These are phyloP conservation scores for Tachysurus vachellii DNA, from an alignment of 2,113 vertebrate species.

Conservation along the genomic window DNA sequence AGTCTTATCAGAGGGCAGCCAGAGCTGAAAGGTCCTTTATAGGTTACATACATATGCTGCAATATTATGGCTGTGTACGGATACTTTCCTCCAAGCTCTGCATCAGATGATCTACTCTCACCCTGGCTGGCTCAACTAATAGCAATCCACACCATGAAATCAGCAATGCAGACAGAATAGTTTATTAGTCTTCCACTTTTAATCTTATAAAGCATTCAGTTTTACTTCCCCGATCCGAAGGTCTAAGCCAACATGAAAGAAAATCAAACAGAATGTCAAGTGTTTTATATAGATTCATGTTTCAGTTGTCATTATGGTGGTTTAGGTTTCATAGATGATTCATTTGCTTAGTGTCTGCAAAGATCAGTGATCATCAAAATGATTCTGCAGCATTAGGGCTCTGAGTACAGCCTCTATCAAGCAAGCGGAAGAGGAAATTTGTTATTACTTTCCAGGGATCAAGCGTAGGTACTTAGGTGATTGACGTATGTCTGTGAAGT, in stretches of 20 bases:
- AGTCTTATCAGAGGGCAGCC: constrained; percentile 54
- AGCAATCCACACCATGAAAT: constrained; percentile 62
- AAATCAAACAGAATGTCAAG: constrained; percentile 29
- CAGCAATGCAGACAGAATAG: constrained; percentile 55
- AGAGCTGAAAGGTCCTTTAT: constrained; percentile 35
- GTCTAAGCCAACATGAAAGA: neutral
- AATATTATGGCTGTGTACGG: constrained; percentile 43
- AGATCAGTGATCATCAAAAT: neutral
- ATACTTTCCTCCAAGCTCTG: constrained; percentile 51
- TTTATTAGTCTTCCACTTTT: constrained; percentile 40
- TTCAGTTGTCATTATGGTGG: constrained; percentile 8
- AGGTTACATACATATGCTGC: constrained; percentile 49
- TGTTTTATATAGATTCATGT: constrained; percentile 28
- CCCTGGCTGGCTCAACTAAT: constrained; percentile 6
- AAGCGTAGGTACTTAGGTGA: neutral
- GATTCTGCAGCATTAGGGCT: neutral
- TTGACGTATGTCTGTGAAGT: constrained; percentile 7
- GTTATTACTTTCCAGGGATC: neutral
- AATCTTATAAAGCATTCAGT: neutral
- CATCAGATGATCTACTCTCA: constrained; percentile 45
- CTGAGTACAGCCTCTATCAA: neutral
- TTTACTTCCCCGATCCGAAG: constrained; percentile 1
- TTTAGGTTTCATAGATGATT: neutral
- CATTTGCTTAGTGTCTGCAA: neutral
- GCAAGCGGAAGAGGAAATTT: neutral